Evolutionary conservation across 2,797 vertebrate species (phyloP).

Genomic region (Carcharodon carcharias): DNA sequence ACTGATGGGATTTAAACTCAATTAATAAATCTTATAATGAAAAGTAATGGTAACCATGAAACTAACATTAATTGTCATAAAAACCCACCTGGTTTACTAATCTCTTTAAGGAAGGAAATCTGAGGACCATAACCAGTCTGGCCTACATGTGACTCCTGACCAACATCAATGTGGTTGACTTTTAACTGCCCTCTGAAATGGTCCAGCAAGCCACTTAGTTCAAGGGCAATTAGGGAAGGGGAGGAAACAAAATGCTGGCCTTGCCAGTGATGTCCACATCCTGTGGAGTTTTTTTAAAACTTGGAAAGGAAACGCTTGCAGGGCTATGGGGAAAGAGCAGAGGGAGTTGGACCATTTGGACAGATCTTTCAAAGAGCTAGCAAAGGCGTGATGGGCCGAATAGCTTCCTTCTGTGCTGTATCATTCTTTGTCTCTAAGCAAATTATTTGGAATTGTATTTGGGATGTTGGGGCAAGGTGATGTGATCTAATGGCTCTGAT

Average conservation of each 20-base stretch:
- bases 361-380: background rate
- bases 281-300: background rate
- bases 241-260: background rate
- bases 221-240: background rate
- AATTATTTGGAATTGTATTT: background rate
- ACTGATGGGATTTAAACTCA: too few relatives aligned
- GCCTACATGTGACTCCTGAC: too few relatives aligned
- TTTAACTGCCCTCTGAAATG: background rate
- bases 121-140: background rate
- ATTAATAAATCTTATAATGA: too few relatives aligned
- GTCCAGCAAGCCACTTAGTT: too few relatives aligned
- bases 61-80: background rate
- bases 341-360: background rate
- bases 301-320: background rate
- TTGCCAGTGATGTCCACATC: background rate
- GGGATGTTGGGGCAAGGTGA: background rate
- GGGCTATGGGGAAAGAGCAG: background rate
- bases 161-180: background rate
- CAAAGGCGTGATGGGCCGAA: background rate
- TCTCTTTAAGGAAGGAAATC: background rate
- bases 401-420: background rate
- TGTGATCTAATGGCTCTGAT: background rate
- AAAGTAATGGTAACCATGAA: too few relatives aligned
- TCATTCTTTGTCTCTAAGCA: background rate
- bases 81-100: background rate